Evolutionary conservation across 2,797 vertebrate species (phyloP), one percentile per base, ranked within the genome.

Genomic region (Octomys mimax): DNA sequence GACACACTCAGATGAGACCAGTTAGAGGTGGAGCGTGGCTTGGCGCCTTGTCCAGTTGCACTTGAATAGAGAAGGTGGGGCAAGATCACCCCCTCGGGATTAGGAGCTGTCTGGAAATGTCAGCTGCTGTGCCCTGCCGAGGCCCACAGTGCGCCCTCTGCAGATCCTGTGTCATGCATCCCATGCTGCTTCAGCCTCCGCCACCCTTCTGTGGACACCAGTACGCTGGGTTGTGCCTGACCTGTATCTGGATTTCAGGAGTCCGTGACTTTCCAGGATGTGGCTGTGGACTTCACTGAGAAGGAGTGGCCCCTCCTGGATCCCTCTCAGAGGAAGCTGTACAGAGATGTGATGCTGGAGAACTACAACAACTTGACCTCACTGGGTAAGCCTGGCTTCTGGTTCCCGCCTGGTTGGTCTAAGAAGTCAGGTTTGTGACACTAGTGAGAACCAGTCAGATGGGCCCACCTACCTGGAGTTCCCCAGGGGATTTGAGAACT

Each of bases 231-330:
- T 92, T 90, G 28, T 92, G 62, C 52, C 80, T 81, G 85, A 84
- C 33, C 28, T 59, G 46, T 78, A 80, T 87, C 4, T 84, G 82
- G 1, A n/a, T 97, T 96, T 59, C 73, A 97, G 98, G 96, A 95
- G 6, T 95, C 87, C 0, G 95, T 98, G 92, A 96, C 96, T 52
- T 98, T 98, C 87, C 97, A 98, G 70, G 98, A 98, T 33, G 85
- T 98, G 22, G 96, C 97, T 10, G 97, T 98, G 92, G 96, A 97
- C 84, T 98, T 98, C 3, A 98, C 96, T 39, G 96, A 97, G 81
- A 98, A 97, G 85, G 98, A 98, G 36, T 98, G 98, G 98, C 96
- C 95, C n/a, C 78, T 97, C 80, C 85, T 98, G 92, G 97, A 97
- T 87, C 96, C 95, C 66, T 95, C 95, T 33, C 97, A 98, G 89